Evolutionary conservation across 92 coral and sea anemone species (phyloP).

Genomic region (Porites lobata): DNA sequence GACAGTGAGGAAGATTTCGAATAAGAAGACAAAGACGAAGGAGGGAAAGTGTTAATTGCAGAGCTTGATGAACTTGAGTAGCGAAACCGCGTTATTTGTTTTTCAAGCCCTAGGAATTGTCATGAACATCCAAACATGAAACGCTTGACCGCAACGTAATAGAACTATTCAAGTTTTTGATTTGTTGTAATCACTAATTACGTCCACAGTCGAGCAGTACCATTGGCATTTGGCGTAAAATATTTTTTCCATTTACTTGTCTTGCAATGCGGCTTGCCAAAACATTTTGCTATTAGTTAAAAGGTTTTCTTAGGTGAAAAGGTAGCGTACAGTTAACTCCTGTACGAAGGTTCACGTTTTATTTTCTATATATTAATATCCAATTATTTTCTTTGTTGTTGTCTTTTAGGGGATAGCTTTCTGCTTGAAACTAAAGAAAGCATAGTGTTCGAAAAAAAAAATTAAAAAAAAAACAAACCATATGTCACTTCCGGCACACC

Average conservation of each 20-base stretch:
- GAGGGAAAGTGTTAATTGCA: conserved; percentile 28
- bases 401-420: background rate
- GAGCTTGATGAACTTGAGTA: conserved; percentile 61
- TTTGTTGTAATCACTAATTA: conserved; percentile 43
- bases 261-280: conserved; percentile 57
- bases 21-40: conserved; percentile 31
- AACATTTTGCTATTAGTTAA: conserved; percentile 48
- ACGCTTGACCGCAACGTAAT: conserved; percentile 28
- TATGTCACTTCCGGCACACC: conserved; percentile 32
- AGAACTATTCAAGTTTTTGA: conserved; percentile 53
- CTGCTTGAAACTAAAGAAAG: background rate
- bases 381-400: background rate
- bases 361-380: conserved; percentile 23
- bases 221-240: conserved; percentile 41
- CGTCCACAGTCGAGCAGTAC: conserved; percentile 49
- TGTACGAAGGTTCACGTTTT: too few relatives aligned
- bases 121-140: conserved; percentile 45
- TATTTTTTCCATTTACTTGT: conserved; percentile 32
- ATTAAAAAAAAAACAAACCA: conserved; percentile 1
- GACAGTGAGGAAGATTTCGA: conserved; percentile 43
- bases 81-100: conserved; percentile 35
- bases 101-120: conserved; percentile 52
- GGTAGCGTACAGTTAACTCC: conserved; percentile 28
- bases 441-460: background rate
- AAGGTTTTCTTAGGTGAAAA: conserved; percentile 15